Base-by-base conservation (phyloP, 2,888 invertebrate genomes). In the Torymus tubicola region DNA sequence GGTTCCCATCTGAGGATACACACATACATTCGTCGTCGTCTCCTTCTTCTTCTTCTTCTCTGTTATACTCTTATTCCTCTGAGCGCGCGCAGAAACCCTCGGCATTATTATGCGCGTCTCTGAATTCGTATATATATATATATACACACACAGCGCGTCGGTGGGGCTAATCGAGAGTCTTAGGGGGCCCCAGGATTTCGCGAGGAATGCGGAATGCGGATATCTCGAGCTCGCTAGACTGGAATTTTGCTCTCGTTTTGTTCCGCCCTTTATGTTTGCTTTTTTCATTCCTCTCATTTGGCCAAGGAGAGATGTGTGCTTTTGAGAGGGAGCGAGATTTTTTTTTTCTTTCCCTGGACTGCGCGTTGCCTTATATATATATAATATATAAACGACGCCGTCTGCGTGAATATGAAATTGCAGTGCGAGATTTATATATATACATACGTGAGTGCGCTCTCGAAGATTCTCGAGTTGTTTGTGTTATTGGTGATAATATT, bases 121-220 rank as follows among this genome's bases (percentile, higher is more conserved):
- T 58, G 64, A 76, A 63, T 69, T 63, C 60, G 42, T 24, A 63
- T 57, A n/a, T n/a, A n/a, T n/a, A n/a, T n/a, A n/a, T n/a, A n/a
- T n/a, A n/a, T n/a, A n/a, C n/a, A n/a, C n/a, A n/a, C n/a, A n/a
- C n/a, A 21, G 16, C 21, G 11, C 18, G 58, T 16, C 14, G 12
- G 11, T 31, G 57, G 18, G 42, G 70, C 70, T 70, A 77, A 77
- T 77, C 70, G 77, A 14, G 42, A 42, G 42, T 42, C 42, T 42
- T 16, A 5, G 21, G 55, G 53, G 60, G 60, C 31, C 14, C 14
- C 50, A 52, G 61, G 57, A 68, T 79, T 74, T 70, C 53, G 65
- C 69, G 42, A 69, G 70, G 74, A 80, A 74, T 80, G 58, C 31
- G 80, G 80, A 75, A 80, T 75, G 74, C 70, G 76, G 76, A 71